phyloP scores from a whole-genome alignment of 2,113 vertebrate species.

The Onychorhynchus coronatus region DNA sequence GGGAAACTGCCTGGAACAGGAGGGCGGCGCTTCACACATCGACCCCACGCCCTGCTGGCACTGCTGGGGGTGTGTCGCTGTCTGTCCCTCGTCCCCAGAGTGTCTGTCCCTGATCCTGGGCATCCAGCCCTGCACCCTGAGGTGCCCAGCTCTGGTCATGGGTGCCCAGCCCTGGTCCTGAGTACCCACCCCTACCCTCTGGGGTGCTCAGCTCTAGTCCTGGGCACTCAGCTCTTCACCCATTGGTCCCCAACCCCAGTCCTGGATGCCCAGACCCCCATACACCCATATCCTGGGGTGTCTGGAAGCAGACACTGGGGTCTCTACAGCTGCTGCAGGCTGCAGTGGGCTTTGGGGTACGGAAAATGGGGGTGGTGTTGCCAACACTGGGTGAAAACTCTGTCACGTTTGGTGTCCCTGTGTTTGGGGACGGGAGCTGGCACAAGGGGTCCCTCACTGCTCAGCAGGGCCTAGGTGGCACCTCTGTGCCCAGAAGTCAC shows the following conservation, averaged over 20 bases:
- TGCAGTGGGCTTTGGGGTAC: not conserved
- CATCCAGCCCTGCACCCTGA: not conserved
- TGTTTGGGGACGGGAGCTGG: fast-evolving
- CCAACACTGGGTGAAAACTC: not conserved
- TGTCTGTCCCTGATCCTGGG: not conserved
- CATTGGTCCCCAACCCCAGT: not conserved
- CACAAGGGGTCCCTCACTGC: fast-evolving
- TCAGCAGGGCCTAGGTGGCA: not conserved
- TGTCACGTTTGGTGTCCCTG: fast-evolving
- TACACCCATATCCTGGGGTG: not conserved
- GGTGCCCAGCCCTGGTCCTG: not conserved
- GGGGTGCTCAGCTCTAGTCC: not conserved
- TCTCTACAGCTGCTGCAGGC: not conserved
- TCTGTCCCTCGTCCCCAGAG: not conserved
- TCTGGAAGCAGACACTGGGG: fast-evolving
- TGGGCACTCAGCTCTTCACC: no score
- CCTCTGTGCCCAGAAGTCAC: fast-evolving
- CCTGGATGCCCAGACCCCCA: not conserved
- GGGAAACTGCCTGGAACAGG: constrained; percentile 34
- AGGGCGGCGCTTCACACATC: not conserved
- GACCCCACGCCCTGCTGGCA: fast-evolving
- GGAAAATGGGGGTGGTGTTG: not conserved
- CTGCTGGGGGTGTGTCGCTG: not conserved
- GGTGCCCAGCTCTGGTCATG: not conserved
- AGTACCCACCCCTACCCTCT: not conserved